Evolutionary conservation across 2,113 vertebrate species (phyloP).

Genomic region (Protobothrops flavoviridis): DNA sequence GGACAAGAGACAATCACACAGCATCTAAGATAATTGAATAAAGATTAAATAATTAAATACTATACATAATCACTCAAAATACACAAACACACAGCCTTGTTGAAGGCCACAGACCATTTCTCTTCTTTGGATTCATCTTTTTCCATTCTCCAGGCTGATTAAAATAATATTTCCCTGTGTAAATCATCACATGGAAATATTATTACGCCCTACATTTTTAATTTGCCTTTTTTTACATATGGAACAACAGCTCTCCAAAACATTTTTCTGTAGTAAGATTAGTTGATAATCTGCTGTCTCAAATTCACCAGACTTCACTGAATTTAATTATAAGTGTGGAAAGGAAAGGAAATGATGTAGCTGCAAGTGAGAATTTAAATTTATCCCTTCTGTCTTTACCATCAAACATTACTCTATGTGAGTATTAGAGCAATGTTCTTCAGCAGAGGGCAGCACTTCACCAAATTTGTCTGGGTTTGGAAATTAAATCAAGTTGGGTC

Average conservation of each 20-base stretch:
- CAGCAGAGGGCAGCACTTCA: neutral
- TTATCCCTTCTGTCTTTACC: neutral
- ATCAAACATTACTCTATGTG: neutral
- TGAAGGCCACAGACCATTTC: neutral
- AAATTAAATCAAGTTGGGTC: neutral
- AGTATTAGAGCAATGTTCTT: neutral
- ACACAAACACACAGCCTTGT: neutral
- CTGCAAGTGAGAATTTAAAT: neutral
- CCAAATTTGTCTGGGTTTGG: neutral
- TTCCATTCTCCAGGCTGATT: too few relatives aligned
- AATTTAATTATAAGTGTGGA: neutral
- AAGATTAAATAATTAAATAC: neutral
- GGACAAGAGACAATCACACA: neutral
- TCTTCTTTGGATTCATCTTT: neutral
- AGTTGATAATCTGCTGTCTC: neutral
- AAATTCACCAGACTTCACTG: neutral
- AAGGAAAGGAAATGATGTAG: neutral
- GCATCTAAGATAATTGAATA: neutral
- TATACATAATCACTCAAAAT: neutral
- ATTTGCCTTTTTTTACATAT: neutral
- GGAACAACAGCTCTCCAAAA: neutral
- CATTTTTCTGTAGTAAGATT: neutral
- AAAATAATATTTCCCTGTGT: neutral
- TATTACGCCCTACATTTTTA: neutral
- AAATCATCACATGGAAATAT: neutral